phyloP scores from a whole-genome alignment of 2,888 invertebrate species.

The Cheilosia impressa region DNA sequence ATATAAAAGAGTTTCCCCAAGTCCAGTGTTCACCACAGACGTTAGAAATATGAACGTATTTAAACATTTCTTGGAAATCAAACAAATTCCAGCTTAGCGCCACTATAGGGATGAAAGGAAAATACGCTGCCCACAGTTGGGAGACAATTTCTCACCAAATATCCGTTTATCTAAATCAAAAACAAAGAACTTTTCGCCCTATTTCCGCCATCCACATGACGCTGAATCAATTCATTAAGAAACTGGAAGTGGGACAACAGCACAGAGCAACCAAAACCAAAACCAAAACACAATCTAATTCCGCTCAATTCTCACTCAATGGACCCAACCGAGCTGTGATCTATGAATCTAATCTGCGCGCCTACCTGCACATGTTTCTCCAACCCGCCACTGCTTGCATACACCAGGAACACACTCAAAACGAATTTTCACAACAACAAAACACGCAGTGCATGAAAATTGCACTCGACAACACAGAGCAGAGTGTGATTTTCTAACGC shows the following conservation, averaged over 20 bases:
- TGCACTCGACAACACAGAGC: background rate
- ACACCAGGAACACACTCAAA: slow-evolving; percentile 45
- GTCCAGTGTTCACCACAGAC: too few species aligned
- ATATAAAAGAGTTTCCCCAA: too few species aligned
- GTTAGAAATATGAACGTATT: too few species aligned
- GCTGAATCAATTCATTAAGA: background rate
- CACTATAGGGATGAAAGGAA: too few species aligned
- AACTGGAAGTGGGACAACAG: slow-evolving; percentile 9
- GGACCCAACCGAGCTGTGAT: slow-evolving; percentile 12
- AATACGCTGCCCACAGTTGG: background rate
- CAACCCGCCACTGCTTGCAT: background rate
- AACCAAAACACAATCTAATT: slow-evolving; percentile 10
- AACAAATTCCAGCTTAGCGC: too few species aligned
- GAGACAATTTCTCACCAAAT: background rate
- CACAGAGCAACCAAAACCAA: slow-evolving; percentile 5
- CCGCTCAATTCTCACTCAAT: slow-evolving; percentile 37
- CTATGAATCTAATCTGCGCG: background rate
- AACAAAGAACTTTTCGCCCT: slow-evolving; percentile 42
- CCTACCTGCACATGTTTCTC: slow-evolving; percentile 40
- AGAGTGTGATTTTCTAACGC: slow-evolving; percentile 66
- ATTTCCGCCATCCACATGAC: slow-evolving; percentile 24
- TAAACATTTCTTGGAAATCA: too few species aligned
- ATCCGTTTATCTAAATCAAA: slow-evolving; percentile 16
- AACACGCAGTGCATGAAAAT: background rate
- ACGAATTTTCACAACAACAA: slow-evolving; percentile 37